phyloP scores from a whole-genome alignment of 2,113 vertebrate species.

The Malurus alboscapulatus region DNA sequence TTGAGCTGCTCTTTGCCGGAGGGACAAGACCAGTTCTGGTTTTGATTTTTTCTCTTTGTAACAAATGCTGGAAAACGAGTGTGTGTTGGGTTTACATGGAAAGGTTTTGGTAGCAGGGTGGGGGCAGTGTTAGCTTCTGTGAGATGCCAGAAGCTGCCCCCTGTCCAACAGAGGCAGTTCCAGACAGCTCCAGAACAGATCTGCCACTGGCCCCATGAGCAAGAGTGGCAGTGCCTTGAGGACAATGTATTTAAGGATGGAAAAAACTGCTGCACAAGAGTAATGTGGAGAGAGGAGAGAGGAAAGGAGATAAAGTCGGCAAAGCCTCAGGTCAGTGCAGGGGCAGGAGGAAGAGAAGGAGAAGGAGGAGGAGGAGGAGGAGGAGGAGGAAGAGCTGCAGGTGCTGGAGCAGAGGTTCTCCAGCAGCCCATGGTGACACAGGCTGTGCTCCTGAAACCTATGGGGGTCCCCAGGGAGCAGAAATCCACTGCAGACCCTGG shows the following conservation, averaged over 20 bases:
- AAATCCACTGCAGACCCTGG: background rate
- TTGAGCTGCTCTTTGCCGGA: background rate
- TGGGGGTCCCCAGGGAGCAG: background rate
- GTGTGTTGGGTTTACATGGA: background rate
- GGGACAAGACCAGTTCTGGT: background rate
- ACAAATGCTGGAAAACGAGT: background rate
- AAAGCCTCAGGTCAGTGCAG: background rate
- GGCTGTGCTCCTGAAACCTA: background rate
- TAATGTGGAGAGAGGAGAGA: background rate
- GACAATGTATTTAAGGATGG: background rate
- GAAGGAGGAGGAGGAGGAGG: too few relatives aligned
- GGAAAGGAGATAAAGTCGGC: background rate
- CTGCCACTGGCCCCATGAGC: background rate
- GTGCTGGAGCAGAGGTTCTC: background rate
- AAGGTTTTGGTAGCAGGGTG: background rate
- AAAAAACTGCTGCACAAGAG: background rate
- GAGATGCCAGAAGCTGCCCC: background rate
- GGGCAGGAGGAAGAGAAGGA: too few relatives aligned
- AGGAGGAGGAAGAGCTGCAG: background rate
- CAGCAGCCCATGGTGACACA: background rate
- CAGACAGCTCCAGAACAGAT: background rate
- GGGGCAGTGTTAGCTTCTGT: background rate
- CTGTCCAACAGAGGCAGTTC: background rate
- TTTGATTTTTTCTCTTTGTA: background rate
- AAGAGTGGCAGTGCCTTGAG: fast-evolving